Conservation (phyloP, 2,113 vertebrate species). For the Sylvia atricapilla region DNA sequence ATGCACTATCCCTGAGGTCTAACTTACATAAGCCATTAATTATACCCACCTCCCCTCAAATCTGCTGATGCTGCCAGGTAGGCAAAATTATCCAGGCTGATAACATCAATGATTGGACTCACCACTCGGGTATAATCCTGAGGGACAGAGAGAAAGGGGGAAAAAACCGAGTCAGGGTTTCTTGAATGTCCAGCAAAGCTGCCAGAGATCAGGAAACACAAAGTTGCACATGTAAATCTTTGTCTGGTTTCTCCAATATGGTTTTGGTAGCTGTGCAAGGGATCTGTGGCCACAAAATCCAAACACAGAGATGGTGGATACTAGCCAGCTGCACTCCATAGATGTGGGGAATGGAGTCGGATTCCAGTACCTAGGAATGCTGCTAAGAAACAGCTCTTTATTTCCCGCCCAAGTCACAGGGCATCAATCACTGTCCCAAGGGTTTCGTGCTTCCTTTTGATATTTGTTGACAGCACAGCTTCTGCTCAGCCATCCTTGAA, state of each 20-base stretch:
- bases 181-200: not conserved
- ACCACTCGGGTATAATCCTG: constrained; percentile 96
- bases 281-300: not conserved
- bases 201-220: not conserved
- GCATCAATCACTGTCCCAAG: not conserved
- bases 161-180: not conserved
- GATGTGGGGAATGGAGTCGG: not conserved
- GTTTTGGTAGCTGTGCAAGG: not conserved
- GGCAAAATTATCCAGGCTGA: constrained; percentile 98
- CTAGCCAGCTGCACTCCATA: not conserved
- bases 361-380: not conserved
- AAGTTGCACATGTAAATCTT: not conserved
- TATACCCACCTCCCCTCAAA: constrained; percentile 89
- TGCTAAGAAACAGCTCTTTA: not conserved
- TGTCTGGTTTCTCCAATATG: not conserved
- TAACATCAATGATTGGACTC: constrained; percentile 99
- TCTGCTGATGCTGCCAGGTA: constrained; percentile 97
- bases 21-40: not conserved
- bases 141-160: not conserved
- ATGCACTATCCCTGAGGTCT: not conserved
- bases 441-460: not conserved
- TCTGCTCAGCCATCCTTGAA: not conserved
- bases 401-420: not conserved
- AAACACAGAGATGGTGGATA: not conserved
- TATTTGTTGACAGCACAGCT: not conserved